Base-by-base conservation (phyloP, 2,888 invertebrate species). In the Apamea anceps region DNA sequence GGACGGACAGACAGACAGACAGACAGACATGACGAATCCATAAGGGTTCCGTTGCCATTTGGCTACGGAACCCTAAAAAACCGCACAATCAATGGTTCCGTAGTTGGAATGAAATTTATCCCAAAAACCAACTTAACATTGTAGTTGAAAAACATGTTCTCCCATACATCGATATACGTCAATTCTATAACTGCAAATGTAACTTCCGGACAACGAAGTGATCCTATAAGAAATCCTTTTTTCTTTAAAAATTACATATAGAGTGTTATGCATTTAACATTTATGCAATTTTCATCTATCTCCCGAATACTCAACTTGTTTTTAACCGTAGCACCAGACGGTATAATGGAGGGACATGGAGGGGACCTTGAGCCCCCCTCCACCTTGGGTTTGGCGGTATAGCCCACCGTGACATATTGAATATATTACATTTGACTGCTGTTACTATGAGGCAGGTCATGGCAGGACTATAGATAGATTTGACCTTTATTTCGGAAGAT, bases 281-380 rank as follows among this genome's bases (percentile, higher is more conserved):
- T 32, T 63, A 32, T 63, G 4, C 63, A 21, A 32, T 60, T 60
- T 51, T 28, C 7, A 10, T 63, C 51, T 63, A 37, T 62, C 45
- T 48, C 48, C 67, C 32, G 42, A 70, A 85, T 82, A 74, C 67
- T 1, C 15, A 65, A 67, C 13, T 73, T 71, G 48, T 54, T 67
- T 51, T 32, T 8, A 68, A 65, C 65, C 80, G 76, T 78, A 57
- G 15, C 51, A 73, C 77, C 80, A 85, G 85, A 90, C 90, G 82
- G 6, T 48, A 84, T 90, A 91, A 90, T 90, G 81, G 88, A 86
- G 88, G 88, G 87, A 85, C 88, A 87, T 85, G 77, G 81, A 85
- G 89, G 89, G 89, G 93, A 93, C 94, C 94, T 93, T 93, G 93
- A 85, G 77, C 86, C 89, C 93, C 94, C 92, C 92, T 88, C 86